These are phyloP conservation scores for Notoglanidium macrostoma DNA, from an alignment of 2,797 vertebrate species.

Conservation along the genomic window DNA sequence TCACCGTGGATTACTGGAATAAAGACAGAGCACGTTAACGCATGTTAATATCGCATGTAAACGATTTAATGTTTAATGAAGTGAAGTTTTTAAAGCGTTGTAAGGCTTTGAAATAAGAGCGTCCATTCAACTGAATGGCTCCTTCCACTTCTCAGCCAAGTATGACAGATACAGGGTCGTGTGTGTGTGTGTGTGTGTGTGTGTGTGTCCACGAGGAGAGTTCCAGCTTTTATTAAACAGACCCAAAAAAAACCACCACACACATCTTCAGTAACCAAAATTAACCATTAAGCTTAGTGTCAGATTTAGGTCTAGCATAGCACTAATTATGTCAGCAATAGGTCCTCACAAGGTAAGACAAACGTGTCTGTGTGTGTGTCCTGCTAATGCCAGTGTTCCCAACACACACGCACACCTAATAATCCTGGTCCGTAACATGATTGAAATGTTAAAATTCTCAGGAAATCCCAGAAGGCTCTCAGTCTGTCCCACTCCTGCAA, in stretches of 20 bases:
- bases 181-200: constrained; percentile 4
- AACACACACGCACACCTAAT: not conserved
- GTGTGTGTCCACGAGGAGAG: not conserved
- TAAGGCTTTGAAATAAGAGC: not conserved
- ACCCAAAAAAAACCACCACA: not conserved
- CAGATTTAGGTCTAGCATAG: no score
- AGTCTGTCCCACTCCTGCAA: not conserved
- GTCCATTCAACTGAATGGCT: not conserved
- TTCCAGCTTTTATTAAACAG: not conserved
- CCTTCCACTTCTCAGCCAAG: not conserved
- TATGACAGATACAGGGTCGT: not conserved
- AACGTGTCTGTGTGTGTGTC: not conserved
- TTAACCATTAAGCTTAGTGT: no score
- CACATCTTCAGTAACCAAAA: no score
- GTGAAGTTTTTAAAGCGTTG: not conserved
- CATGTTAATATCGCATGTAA: not conserved
- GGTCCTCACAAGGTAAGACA: no score
- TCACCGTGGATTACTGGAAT: not conserved
- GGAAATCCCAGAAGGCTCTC: not conserved
- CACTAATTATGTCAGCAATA: no score
- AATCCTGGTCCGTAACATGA: not conserved
- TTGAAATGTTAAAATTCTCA: not conserved
- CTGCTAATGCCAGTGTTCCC: not conserved
- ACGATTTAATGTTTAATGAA: not conserved
- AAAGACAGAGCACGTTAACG: not conserved